Percentiles rank a stretch among this genome's conserved stretches.
phyloP scores from a whole-genome alignment of 2,113 vertebrate genomes.

The Alligator sinensis region DNA sequence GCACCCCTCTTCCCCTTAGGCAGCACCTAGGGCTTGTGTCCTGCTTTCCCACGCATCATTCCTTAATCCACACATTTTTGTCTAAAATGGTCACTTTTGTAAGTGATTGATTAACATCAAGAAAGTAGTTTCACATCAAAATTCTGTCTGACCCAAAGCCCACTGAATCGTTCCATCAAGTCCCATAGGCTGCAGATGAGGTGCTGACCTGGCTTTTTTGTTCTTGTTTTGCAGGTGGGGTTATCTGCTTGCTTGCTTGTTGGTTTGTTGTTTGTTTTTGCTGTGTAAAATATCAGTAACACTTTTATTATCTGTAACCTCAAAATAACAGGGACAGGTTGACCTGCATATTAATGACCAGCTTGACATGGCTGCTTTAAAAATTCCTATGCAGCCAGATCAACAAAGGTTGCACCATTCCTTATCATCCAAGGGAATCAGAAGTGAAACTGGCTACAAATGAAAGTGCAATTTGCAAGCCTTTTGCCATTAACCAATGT shows the following conservation, averaged over 20 bases:
- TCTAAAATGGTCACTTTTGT: too few relatives aligned
- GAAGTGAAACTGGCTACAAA: conserved; percentile 40
- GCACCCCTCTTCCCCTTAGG: too few relatives aligned
- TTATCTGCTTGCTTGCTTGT: too few relatives aligned
- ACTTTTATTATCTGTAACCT: neutral
- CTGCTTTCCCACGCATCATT: too few relatives aligned
- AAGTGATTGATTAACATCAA: too few relatives aligned
- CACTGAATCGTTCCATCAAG: neutral
- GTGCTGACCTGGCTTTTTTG: neutral
- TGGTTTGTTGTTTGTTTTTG: too few relatives aligned
- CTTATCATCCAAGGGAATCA: neutral
- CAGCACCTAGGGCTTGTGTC: too few relatives aligned
- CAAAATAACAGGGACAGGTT: neutral
- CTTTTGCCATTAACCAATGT: neutral
- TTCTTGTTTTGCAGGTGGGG: neutral
- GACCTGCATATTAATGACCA: neutral
- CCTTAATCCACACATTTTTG: too few relatives aligned
- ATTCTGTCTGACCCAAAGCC: neutral
- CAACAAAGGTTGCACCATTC: conserved; percentile 8
- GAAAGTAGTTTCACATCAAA: too few relatives aligned
- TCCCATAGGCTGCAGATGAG: neutral
- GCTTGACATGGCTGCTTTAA: conserved; percentile 2
- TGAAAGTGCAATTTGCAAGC: neutral
- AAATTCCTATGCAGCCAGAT: neutral
- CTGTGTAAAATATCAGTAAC: neutral